phyloP scores from a whole-genome alignment of 2,888 invertebrate genomes.

The Invenusta paracnida region DNA sequence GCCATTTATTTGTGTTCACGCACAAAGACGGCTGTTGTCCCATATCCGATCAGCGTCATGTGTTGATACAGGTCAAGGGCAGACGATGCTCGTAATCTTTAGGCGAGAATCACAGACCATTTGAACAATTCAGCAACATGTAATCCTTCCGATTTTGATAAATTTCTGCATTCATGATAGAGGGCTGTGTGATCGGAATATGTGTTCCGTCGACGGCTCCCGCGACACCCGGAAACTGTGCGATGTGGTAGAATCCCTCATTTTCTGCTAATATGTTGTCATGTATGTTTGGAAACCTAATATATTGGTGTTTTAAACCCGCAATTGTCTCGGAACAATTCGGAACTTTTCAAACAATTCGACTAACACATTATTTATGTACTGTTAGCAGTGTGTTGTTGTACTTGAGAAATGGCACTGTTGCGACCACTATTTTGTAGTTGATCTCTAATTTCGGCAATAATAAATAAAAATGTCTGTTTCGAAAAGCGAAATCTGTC shows the following conservation, averaged over 20 bases:
- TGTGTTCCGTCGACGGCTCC: neutral
- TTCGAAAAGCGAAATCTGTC: neutral
- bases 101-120: neutral
- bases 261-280: neutral
- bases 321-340: neutral
- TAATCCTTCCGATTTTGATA: neutral
- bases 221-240: neutral
- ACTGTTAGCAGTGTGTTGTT: no score
- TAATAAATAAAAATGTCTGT: neutral
- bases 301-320: neutral
- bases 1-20: neutral
- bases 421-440: neutral
- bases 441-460: neutral
- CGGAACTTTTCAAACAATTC: neutral
- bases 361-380: no score
- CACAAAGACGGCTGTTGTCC: neutral
- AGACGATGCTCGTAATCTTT: neutral
- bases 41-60: neutral
- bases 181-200: neutral
- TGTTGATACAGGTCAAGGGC: neutral
- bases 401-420: no score
- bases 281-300: neutral
- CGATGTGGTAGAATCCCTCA: neutral
- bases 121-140: neutral
- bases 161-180: neutral